These are phyloP conservation scores for Sebastes wilsoni DNA, from an alignment of 2,797 vertebrate genomes.

Conservation along the genomic window DNA sequence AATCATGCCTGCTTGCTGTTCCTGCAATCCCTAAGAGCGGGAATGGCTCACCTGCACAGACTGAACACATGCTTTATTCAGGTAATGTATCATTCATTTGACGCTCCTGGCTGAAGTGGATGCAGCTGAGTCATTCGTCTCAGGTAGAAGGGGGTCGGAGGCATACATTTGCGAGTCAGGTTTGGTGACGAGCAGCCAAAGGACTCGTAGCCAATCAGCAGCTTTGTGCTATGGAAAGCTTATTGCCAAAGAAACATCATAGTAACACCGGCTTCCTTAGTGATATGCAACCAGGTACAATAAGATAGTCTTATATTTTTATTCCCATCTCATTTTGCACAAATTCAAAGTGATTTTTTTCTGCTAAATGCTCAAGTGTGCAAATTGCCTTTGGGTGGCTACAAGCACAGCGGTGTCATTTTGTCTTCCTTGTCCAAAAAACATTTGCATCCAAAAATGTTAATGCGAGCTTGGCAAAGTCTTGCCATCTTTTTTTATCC, in stretches of 20 bases:
- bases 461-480: neutral
- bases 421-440: neutral
- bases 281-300: neutral
- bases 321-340: neutral
- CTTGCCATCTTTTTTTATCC: neutral
- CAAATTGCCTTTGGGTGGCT: neutral
- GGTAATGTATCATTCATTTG: slow-evolving; percentile 63
- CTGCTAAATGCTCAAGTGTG: neutral
- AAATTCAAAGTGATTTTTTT: neutral
- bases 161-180: slow-evolving; percentile 33
- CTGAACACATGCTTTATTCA: slow-evolving; percentile 61
- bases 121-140: slow-evolving; percentile 71
- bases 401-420: neutral
- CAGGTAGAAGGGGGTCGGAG: slow-evolving; percentile 33
- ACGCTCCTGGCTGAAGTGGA: slow-evolving; percentile 61
- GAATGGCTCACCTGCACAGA: slow-evolving; percentile 62
- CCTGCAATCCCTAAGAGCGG: slow-evolving; percentile 21
- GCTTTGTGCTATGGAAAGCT: slow-evolving; percentile 38
- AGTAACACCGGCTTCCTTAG: neutral
- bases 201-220: slow-evolving; percentile 39
- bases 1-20: slow-evolving; percentile 33
- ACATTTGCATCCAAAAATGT: slow-evolving; percentile 1
- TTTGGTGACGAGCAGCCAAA: neutral
- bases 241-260: slow-evolving; percentile 7
- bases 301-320: neutral